phyloP scores from a whole-genome alignment of 2,888 invertebrate species.

The Phasia obesa region DNA sequence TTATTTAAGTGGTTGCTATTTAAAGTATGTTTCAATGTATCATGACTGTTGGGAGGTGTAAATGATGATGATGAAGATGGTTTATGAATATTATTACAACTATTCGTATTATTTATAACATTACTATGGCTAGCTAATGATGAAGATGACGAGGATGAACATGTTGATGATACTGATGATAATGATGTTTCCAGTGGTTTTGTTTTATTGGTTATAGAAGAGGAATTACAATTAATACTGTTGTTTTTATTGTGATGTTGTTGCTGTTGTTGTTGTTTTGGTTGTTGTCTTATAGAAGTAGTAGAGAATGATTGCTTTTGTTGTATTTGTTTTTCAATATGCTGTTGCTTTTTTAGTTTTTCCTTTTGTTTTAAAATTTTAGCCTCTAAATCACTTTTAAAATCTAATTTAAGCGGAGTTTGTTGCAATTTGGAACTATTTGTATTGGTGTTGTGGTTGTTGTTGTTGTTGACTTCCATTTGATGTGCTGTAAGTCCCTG shows the following conservation, averaged over 20 bases:
- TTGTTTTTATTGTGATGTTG: constrained; percentile 72
- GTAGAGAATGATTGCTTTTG: constrained; percentile 60
- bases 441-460: constrained; percentile 66
- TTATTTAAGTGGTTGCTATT: constrained; percentile 43
- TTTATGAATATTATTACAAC: constrained; percentile 19
- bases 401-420: constrained; percentile 76
- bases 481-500: constrained; percentile 70
- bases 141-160: constrained; percentile 69
- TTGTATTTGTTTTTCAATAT: constrained; percentile 71
- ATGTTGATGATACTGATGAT: constrained; percentile 58
- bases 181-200: constrained; percentile 59
- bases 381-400: constrained; percentile 80
- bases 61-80: constrained; percentile 37
- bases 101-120: constrained; percentile 37
- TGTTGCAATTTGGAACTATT: constrained; percentile 52
- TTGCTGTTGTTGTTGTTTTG: constrained; percentile 68
- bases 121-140: constrained; percentile 63
- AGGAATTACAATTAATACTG: constrained; percentile 78
- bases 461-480: constrained; percentile 60
- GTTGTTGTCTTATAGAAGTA: constrained; percentile 56
- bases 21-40: constrained; percentile 51
- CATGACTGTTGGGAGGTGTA: constrained; percentile 35
- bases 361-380: constrained; percentile 79
- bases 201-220: constrained; percentile 70
- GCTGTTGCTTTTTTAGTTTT: constrained; percentile 77